phyloP scores from a whole-genome alignment of 2,113 vertebrate genomes.

The Nerophis lumbriciformis region DNA sequence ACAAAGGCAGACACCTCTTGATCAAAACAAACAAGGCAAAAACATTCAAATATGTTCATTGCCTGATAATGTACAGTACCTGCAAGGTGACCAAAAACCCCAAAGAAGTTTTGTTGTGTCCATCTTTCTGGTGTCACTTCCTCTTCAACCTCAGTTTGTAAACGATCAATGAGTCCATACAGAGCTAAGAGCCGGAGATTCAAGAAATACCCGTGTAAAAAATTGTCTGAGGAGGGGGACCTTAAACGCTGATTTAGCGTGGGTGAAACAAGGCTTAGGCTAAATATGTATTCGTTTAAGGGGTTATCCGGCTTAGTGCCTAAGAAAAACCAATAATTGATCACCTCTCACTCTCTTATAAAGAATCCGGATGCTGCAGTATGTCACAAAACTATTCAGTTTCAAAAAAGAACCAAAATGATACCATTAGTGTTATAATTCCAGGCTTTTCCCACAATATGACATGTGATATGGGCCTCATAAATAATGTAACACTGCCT shows the following conservation, averaged over 20 bases:
- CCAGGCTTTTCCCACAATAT: constrained; percentile 14
- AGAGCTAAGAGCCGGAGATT: no score
- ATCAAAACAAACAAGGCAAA: constrained; percentile 40
- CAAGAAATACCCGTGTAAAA: no score
- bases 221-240: no score
- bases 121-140: no score
- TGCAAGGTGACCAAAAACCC: constrained; percentile 28
- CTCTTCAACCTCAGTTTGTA: no score
- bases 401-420: not conserved
- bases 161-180: no score
- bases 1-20: constrained; percentile 27
- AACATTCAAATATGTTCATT: constrained; percentile 31
- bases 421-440: not conserved
- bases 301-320: no score
- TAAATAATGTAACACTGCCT: constrained; percentile 26
- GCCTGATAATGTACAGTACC: constrained; percentile 19
- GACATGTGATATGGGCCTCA: constrained; percentile 14
- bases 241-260: no score
- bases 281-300: no score
- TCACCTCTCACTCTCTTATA: not conserved
- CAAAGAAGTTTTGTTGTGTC: constrained; percentile 1
- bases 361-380: not conserved
- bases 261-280: no score
- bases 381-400: not conserved
- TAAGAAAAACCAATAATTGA: not conserved